Percentiles rank a stretch among this genome's conserved stretches.
These are phyloP conservation scores for Chelonoidis abingdonii DNA, from an alignment of 2,113 vertebrate species.

Conservation along the genomic window DNA sequence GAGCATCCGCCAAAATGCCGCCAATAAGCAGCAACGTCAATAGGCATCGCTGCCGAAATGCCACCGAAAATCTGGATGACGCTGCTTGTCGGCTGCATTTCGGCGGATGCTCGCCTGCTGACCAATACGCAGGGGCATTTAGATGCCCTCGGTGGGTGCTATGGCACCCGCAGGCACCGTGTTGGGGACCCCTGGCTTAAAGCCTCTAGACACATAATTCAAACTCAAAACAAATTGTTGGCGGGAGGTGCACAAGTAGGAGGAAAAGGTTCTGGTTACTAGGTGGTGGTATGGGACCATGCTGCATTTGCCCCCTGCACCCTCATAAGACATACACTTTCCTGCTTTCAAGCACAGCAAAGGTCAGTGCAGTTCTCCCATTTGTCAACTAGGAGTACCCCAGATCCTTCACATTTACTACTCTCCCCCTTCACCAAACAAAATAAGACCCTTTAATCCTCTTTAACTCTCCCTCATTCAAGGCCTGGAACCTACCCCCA, in stretches of 20 bases:
- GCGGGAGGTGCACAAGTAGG: not conserved
- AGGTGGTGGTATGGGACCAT: not conserved
- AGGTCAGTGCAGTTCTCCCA: not conserved
- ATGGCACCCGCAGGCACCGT: too few species aligned
- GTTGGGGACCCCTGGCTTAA: not conserved
- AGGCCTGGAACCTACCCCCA: not conserved
- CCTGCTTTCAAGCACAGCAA: not conserved
- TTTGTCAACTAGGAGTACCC: not conserved
- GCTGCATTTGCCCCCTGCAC: not conserved
- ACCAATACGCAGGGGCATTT: too few species aligned
- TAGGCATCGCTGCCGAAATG: too few species aligned
- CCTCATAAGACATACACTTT: not conserved
- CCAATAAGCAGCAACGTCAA: too few species aligned
- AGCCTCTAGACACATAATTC: not conserved
- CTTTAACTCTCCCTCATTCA: not conserved
- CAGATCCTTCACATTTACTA: not conserved
- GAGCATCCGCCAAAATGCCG: too few species aligned
- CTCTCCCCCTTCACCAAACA: not conserved
- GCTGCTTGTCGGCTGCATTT: too few species aligned
- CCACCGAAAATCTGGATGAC: too few species aligned
- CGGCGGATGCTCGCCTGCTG: too few species aligned
- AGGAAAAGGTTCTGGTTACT: not conserved
- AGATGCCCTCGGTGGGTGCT: too few species aligned
- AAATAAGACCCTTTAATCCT: not conserved
- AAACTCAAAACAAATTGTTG: not conserved